Evolutionary conservation across 2,888 invertebrate species (phyloP), one percentile per base, ranked within the genome.

Genomic region (Sarcophaga variegata): DNA sequence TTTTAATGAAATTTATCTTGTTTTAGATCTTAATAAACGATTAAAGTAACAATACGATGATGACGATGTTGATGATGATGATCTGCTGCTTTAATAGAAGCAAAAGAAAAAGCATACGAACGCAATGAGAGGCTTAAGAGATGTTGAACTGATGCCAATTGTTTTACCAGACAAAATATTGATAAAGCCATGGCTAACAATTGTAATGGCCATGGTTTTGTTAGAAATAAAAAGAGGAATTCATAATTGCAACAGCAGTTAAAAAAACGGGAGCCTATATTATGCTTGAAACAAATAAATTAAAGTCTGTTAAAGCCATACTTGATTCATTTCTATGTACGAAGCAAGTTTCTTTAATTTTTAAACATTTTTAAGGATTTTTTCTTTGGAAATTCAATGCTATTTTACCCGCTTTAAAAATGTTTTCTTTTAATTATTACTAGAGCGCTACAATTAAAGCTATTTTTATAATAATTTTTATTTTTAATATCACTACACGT

Each of bases 11-110:
- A 14, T 79, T 82, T 86, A 82, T 86, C 71, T 79, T 82, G 82
- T 86, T 82, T 84, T 71, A 79, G 86, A 86, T 86, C 79, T 86
- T 86, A 78, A 79, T 79, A 86, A 82, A 76, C 79, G 86, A 80
- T 86, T 82, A 79, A 86, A 82, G 67, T 75, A 80, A 86, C 86
- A 79, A 76, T 80, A 17, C 54, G 67, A 76, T 82, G 72, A 75
- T 78, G 74, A 79, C 63, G 81, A 67, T 67, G 64, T 1, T 4
- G 25, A 12, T 47, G 22, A 22, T 22, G 27, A 25, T 45, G 63
- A 54, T 37, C 37, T 37, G 6, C 6, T 6, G 37, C 6, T 6
- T 37, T 37, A 37, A 37, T 66, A 27, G 12, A 66, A 63, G 54
- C 63, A 49, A 3, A 54, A 14, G 45, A 64, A 45, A 63, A 71